These are phyloP conservation scores for Scaptomyza polygonia DNA, from an alignment of 2,888 invertebrate genomes.

Conservation along the genomic window DNA sequence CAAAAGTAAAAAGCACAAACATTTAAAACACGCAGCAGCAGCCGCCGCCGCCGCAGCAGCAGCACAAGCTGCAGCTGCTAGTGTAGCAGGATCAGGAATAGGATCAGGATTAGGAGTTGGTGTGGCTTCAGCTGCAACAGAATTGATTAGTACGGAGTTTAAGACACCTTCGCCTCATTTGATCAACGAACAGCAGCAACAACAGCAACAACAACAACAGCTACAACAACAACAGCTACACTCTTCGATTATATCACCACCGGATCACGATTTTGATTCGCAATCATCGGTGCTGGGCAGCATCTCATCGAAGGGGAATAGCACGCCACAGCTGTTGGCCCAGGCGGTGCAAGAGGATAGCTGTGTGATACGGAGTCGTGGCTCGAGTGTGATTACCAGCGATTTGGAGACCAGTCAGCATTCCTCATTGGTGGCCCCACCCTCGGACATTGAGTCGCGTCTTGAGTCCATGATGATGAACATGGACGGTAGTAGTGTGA, in stretches of 20 bases:
- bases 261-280: slow-evolving; percentile 84
- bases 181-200: slow-evolving; percentile 55
- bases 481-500: slow-evolving; percentile 52
- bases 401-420: slow-evolving; percentile 84
- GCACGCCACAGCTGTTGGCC: slow-evolving; percentile 80
- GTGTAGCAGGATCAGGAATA: background rate
- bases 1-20: slow-evolving; percentile 83
- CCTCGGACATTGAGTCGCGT: slow-evolving; percentile 83
- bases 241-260: slow-evolving; percentile 81
- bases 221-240: slow-evolving; percentile 25
- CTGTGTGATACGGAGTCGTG: slow-evolving; percentile 84
- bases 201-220: slow-evolving; percentile 41
- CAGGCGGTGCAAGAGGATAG: slow-evolving; percentile 82
- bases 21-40: slow-evolving; percentile 69
- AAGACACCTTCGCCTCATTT: slow-evolving; percentile 85
- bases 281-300: slow-evolving; percentile 84
- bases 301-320: slow-evolving; percentile 84
- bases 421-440: slow-evolving; percentile 84
- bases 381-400: slow-evolving; percentile 84
- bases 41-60: slow-evolving; percentile 19
- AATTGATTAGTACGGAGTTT: slow-evolving; percentile 68
- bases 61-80: slow-evolving; percentile 35
- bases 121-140: slow-evolving; percentile 1
- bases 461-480: slow-evolving; percentile 84
- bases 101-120: background rate